These are phyloP conservation scores for Proteles cristata DNA, from an alignment of 2,113 vertebrate species.

Conservation along the genomic window DNA sequence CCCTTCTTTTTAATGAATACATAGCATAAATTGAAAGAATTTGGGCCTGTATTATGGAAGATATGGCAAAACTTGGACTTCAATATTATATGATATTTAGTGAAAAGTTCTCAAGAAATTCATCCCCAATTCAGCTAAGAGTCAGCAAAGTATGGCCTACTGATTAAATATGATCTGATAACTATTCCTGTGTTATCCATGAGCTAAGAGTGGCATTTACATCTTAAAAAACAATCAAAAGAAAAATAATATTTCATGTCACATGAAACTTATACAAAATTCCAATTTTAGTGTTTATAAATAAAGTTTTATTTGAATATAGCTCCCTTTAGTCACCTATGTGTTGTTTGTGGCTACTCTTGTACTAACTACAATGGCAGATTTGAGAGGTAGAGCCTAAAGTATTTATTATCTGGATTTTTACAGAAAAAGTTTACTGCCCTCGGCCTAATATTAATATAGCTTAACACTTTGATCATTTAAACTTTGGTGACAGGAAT, in stretches of 20 bases:
- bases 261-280: not conserved
- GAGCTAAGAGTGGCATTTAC: not conserved
- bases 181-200: not conserved
- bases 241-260: not conserved
- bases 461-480: conserved; percentile 8
- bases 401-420: not conserved
- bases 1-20: not conserved
- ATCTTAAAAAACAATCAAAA: not conserved
- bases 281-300: conserved; percentile 1
- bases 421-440: not conserved
- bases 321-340: not conserved
- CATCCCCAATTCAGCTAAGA: not conserved
- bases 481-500: not conserved
- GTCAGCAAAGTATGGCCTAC: not conserved
- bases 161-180: not conserved
- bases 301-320: conserved; percentile 27
- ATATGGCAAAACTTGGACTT: not conserved
- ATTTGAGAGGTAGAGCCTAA: not conserved
- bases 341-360: not conserved
- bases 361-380: no score
- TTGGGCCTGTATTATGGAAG: not conserved
- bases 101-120: not conserved
- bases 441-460: not conserved
- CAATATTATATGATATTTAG: not conserved
- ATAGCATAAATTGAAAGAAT: not conserved